phyloP scores from a whole-genome alignment of 2,888 invertebrate species.

The Icerya purchasi region DNA sequence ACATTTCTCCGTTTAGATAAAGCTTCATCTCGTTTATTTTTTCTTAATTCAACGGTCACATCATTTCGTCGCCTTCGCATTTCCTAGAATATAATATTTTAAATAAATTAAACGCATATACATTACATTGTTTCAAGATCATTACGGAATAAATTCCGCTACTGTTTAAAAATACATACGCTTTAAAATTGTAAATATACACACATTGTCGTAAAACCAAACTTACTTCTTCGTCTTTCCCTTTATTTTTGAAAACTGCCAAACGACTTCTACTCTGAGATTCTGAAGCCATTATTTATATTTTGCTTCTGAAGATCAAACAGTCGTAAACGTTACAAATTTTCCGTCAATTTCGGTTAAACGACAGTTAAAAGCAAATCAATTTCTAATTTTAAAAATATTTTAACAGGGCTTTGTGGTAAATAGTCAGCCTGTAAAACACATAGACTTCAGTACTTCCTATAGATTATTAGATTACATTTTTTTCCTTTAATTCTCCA shows the following conservation, averaged over 20 bases:
- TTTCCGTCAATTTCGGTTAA: too few species aligned
- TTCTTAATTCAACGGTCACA: constrained; percentile 86
- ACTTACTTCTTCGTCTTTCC: constrained; percentile 97
- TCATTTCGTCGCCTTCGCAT: constrained; percentile 92
- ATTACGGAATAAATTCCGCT: too few species aligned
- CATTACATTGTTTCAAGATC: too few species aligned
- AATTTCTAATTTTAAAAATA: background rate
- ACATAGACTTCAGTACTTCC: too few species aligned
- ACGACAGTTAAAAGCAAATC: too few species aligned
- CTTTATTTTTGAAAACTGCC: constrained; percentile 94
- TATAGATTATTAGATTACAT: too few species aligned
- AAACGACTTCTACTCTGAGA: constrained; percentile 62
- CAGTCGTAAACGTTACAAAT: too few species aligned
- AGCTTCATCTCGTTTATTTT: constrained; percentile 95
- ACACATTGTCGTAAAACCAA: constrained; percentile 19
- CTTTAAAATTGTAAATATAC: too few species aligned
- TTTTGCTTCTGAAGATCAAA: too few species aligned
- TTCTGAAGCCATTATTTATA: constrained; percentile 50
- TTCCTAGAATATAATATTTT: constrained; percentile 38
- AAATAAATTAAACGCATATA: background rate
- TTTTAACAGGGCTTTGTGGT: background rate
- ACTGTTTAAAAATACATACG: too few species aligned
- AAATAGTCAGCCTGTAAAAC: too few species aligned
- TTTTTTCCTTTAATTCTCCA: too few species aligned
- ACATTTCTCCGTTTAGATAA: constrained; percentile 90